Base-by-base conservation (phyloP, 2,888 invertebrate genomes). In the Parascotia fuliginaria region DNA sequence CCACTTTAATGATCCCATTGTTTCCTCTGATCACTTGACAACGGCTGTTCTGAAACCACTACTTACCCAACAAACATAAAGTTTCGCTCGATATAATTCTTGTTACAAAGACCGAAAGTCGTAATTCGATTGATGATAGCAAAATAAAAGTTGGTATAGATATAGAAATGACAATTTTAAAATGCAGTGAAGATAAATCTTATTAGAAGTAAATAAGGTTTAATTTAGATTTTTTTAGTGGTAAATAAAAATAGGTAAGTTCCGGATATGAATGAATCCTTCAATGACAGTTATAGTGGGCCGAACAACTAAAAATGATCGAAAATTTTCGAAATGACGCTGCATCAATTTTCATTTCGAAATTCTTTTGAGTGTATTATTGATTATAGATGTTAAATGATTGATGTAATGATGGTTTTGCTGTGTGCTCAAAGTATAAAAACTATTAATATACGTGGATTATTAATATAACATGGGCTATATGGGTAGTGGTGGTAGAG, bases 1-100 rank as follows among this genome's bases (percentile, higher is more conserved):
- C 83, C 85, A 83, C 79, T 84, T 83, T 89, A 90, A 90, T 82
- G 89, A 90, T 80, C 77, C 89, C 73, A 91, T 91, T 91, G 91
- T 91, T 86, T 87, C 67, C 79, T 65, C 75, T 51, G 65, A 68
- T 68, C 65, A 58, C 51, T 53, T 60, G 78, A 81, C 73, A 87
- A 87, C 83, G 79, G 78, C 81, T 87, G 89, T 87, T 85, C 84
- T 72, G 71, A 66, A 77, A 79, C 75, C 75, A 77, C 65, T 75
- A 64, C 68, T 70, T 57, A 74, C 60, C 53, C 60, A 45, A 46
- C 40, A 40, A 63, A 48, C 15, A 33, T 49, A 31, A 11, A 39
- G 44, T 44, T 42, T 39, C 51, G 14, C n/a, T 24, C 6, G 31
- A 9, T 7, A 42, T 16, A 40, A 63, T 40, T 36, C 55, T 63